phyloP scores from a whole-genome alignment of 2,113 vertebrate genomes.

The Chaenogobius annularis region DNA sequence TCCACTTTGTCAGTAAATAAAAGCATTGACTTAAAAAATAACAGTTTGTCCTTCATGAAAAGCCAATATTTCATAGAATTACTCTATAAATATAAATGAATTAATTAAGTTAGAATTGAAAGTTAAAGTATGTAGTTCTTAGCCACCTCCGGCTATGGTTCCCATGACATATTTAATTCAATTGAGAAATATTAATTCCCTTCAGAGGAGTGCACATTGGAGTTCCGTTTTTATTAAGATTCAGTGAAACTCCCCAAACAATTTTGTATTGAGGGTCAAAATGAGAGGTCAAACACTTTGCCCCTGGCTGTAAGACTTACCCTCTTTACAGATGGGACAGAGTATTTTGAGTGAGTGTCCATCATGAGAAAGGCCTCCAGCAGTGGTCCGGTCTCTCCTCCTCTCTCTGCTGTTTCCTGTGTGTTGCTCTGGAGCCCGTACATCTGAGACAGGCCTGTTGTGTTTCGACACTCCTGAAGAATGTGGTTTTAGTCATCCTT shows the following conservation, averaged over 20 bases:
- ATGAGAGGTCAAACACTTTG: conserved; percentile 1
- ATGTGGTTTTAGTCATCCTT: conserved; percentile 57
- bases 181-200: not conserved
- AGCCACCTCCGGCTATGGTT: not conserved
- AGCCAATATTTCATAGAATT: not conserved
- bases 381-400: conserved; percentile 1
- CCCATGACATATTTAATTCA: not conserved
- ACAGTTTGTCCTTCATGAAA: not conserved
- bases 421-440: conserved; percentile 56
- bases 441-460: conserved; percentile 63
- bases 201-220: not conserved
- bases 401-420: conserved; percentile 65
- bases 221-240: not conserved
- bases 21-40: not conserved
- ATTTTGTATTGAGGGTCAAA: conserved; percentile 6
- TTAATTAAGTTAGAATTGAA: not conserved
- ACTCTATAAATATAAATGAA: not conserved
- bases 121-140: not conserved
- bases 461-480: conserved; percentile 71
- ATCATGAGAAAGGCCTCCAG: conserved; percentile 37
- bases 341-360: conserved; percentile 19
- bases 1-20: not conserved
- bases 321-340: conserved; percentile 14
- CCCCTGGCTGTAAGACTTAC: conserved; percentile 9
- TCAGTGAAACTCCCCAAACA: not conserved